phyloP scores from a whole-genome alignment of 2,888 invertebrate species.

The Mermis nigrescens region DNA sequence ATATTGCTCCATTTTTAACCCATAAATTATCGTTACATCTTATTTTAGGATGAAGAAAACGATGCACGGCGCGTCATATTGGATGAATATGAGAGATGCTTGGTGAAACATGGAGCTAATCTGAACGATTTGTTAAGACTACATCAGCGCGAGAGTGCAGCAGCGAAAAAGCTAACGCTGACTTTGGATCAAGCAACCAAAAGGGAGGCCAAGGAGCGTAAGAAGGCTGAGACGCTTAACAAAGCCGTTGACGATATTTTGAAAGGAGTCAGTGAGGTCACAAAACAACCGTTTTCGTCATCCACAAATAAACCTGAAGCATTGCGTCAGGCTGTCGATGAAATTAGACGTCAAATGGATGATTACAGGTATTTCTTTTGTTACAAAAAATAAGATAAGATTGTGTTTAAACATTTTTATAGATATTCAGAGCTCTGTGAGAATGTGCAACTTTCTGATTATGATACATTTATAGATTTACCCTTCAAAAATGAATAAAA shows the following conservation, averaged over 20 bases:
- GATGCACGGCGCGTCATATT: background rate
- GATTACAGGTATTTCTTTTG: background rate
- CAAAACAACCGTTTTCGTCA: background rate
- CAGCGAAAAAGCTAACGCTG: background rate
- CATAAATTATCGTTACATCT: too few species aligned
- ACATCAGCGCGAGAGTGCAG: background rate
- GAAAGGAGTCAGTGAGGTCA: background rate
- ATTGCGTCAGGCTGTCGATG: background rate
- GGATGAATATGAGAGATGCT: background rate
- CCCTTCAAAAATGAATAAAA: too few species aligned
- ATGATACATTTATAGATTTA: too few species aligned
- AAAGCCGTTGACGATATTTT: background rate
- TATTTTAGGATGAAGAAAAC: background rate
- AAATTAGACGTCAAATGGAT: background rate
- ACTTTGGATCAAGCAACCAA: background rate
- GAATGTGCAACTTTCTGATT: too few species aligned
- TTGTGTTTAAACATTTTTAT: too few species aligned
- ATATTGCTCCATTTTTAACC: too few species aligned
- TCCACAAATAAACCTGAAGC: background rate
- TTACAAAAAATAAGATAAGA: too few species aligned
- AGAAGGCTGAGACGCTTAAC: background rate
- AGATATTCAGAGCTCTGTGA: too few species aligned
- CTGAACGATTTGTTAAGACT: background rate
- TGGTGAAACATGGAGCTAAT: background rate
- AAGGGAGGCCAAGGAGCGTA: background rate